Percentiles rank a stretch among this genome's conserved stretches.
Conservation (phyloP, 2,888 invertebrate species). For the Nephrocerus scutellatus region DNA sequence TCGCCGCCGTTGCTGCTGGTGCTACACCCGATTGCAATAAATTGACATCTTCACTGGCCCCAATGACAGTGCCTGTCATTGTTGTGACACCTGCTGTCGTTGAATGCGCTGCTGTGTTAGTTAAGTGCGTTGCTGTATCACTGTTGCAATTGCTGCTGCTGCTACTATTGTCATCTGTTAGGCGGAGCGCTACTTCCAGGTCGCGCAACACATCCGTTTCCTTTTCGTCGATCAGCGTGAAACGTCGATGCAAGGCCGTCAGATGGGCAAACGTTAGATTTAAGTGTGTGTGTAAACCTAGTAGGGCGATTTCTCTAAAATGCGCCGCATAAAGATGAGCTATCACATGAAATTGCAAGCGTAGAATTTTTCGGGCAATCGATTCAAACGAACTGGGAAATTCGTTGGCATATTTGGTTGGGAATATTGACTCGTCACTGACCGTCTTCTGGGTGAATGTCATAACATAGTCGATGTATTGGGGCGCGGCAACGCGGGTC, state of each 20-base stretch:
- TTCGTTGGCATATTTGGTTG: constrained; percentile 94
- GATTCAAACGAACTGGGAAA: constrained; percentile 92
- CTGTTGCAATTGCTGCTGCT: constrained; percentile 5
- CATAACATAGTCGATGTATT: constrained; percentile 99
- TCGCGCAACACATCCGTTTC: constrained; percentile 93
- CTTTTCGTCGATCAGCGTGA: constrained; percentile 88
- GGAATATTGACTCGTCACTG: constrained; percentile 94
- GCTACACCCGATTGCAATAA: constrained; percentile 30
- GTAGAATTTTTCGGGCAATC: constrained; percentile 91
- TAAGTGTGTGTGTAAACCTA: constrained; percentile 92
- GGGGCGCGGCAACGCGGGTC: constrained; percentile 92
- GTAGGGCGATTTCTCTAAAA: constrained; percentile 89
- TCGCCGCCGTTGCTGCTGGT: constrained; percentile 19
- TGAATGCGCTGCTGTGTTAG: constrained; percentile 23
- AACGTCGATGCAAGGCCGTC: constrained; percentile 76
- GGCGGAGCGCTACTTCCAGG: constrained; percentile 74
- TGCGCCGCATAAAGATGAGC: constrained; percentile 97
- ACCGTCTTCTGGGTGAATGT: constrained; percentile 95
- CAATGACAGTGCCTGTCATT: constrained; percentile 17
- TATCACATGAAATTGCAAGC: constrained; percentile 94
- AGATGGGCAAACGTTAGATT: constrained; percentile 97
- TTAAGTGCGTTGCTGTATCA: constrained; percentile 9
- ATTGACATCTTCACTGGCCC: constrained; percentile 37
- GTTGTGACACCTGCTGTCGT: constrained; percentile 19
- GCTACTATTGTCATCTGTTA: constrained; percentile 50